Evolutionary conservation across 2,888 invertebrate genomes (phyloP).

Genomic region (Cantharis lateralis): DNA sequence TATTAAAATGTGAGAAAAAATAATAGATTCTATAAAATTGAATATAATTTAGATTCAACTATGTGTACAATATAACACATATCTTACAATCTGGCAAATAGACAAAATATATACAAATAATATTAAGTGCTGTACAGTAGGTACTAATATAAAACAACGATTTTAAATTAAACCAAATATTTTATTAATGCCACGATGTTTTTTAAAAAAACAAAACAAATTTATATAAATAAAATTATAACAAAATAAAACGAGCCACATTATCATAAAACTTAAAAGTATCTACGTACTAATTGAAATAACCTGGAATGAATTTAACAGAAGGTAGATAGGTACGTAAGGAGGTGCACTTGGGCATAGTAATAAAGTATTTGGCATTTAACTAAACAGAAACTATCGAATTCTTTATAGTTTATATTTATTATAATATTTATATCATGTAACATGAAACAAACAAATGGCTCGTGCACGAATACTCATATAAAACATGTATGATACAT

Average conservation of each 20-base stretch:
- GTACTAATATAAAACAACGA: constrained; percentile 13
- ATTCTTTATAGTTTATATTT: constrained; percentile 34
- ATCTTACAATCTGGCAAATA: constrained; percentile 53
- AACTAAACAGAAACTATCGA: constrained; percentile 23
- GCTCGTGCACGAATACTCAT: constrained; percentile 47
- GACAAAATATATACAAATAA: constrained; percentile 50
- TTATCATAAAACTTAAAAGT: background rate
- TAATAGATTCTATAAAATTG: constrained; percentile 45
- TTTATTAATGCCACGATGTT: background rate
- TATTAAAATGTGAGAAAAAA: background rate
- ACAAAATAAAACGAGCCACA: background rate
- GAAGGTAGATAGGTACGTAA: background rate
- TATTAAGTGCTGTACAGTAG: constrained; percentile 44
- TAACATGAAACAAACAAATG: constrained; percentile 56
- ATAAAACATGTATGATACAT: constrained; percentile 37
- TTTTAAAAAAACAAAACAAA: background rate
- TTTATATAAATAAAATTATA: background rate
- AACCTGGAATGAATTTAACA: background rate
- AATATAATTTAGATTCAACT: constrained; percentile 56
- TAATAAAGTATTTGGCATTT: constrained; percentile 3
- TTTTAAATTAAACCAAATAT: constrained; percentile 2
- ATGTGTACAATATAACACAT: constrained; percentile 59
- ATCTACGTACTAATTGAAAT: background rate
- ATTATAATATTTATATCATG: constrained; percentile 52
- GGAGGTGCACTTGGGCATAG: background rate